Percentiles rank a stretch among this genome's conserved stretches.
phyloP scores from a whole-genome alignment of 2,888 invertebrate genomes.

The Pachycephus smyrnensis region DNA sequence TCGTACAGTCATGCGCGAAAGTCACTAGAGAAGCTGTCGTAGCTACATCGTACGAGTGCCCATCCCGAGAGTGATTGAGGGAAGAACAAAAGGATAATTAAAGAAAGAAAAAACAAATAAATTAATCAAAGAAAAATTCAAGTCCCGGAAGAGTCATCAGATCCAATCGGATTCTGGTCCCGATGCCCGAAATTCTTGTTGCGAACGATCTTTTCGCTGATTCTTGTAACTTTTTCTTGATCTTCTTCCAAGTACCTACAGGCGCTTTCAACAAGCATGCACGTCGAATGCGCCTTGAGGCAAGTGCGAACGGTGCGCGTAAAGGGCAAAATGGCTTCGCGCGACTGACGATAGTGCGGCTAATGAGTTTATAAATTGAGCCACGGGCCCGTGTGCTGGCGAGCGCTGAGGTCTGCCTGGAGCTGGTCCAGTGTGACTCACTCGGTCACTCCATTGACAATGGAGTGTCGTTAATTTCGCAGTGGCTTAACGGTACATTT shows the following conservation, averaged over 20 bases:
- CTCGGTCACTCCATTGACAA: slow-evolving; percentile 39
- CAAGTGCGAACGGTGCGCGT: neutral
- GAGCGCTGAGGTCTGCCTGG: slow-evolving; percentile 36
- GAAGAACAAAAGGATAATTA: neutral
- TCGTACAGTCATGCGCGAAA: slow-evolving; percentile 58
- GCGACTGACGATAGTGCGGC: slow-evolving; percentile 47
- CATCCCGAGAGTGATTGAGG: neutral
- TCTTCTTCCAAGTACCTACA: neutral
- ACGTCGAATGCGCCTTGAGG: neutral
- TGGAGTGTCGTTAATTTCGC: slow-evolving; percentile 33
- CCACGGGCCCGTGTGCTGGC: slow-evolving; percentile 34
- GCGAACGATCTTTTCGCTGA: neutral
- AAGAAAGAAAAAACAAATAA: neutral
- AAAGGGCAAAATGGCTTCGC: slow-evolving; percentile 40
- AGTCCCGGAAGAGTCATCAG: neutral
- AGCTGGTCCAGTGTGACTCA: slow-evolving; percentile 40
- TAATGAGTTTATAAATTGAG: slow-evolving; percentile 64
- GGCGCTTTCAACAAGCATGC: neutral
- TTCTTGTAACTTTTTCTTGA: neutral
- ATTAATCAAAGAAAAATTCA: neutral
- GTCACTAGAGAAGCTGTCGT: neutral
- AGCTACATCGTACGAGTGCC: neutral
- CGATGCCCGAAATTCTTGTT: neutral
- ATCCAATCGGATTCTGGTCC: neutral
- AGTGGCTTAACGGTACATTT: neutral